Conservation (phyloP, 2,888 invertebrate genomes). For the Catocala nupta region DNA sequence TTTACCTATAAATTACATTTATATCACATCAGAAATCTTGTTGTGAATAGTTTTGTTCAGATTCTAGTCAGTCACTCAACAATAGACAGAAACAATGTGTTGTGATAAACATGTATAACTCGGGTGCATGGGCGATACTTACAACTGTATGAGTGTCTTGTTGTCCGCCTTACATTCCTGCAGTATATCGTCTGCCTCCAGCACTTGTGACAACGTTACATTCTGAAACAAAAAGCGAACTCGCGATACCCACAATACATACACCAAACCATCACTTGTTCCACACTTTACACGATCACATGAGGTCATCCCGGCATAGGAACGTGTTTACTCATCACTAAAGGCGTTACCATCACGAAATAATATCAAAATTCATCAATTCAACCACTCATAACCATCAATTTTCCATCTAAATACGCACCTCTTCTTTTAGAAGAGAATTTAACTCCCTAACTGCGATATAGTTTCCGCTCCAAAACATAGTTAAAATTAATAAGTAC, state of each 20-base stretch:
- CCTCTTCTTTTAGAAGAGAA: constrained; percentile 92
- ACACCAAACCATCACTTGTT: constrained; percentile 11
- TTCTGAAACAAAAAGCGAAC: constrained; percentile 89
- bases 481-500: constrained; percentile 86
- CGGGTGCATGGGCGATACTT: constrained; percentile 79
- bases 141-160: constrained; percentile 96
- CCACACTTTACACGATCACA: constrained; percentile 13
- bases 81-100: constrained; percentile 14
- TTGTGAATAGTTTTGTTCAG: constrained; percentile 15
- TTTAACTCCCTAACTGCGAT: constrained; percentile 91
- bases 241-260: constrained; percentile 32
- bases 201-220: constrained; percentile 95
- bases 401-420: constrained; percentile 82
- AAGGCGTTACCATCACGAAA: constrained; percentile 49
- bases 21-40: not conserved
- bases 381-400: constrained; percentile 76
- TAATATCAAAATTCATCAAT: constrained; percentile 52
- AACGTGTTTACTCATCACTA: constrained; percentile 19
- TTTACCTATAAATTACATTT: too few relatives aligned
- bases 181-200: constrained; percentile 98
- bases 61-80: constrained; percentile 15
- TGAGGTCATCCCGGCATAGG: constrained; percentile 18
- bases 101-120: not conserved
- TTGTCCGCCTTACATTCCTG: constrained; percentile 98
- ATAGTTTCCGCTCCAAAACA: constrained; percentile 95